Percentiles rank a stretch among this genome's conserved stretches.
phyloP scores from a whole-genome alignment of 2,113 vertebrate species.

The Bettongia penicillata region DNA sequence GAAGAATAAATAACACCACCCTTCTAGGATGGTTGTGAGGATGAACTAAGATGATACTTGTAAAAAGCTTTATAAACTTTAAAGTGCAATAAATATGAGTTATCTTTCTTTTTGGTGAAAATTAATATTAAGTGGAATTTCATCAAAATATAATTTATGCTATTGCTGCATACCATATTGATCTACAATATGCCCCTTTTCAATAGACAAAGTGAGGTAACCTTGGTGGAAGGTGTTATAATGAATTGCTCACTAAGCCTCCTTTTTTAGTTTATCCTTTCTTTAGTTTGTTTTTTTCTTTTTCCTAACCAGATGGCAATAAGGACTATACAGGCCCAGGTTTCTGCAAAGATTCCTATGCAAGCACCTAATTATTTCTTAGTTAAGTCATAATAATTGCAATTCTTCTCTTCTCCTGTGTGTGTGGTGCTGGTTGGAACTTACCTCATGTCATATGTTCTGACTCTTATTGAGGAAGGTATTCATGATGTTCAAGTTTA shows the following conservation, averaged over 20 bases:
- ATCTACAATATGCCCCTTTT: neutral
- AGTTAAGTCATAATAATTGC: neutral
- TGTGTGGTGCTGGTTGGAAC: neutral
- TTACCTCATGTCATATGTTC: neutral
- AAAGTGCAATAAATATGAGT: neutral
- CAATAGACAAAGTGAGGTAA: neutral
- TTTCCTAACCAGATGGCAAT: neutral
- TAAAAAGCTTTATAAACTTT: neutral
- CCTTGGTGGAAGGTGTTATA: neutral
- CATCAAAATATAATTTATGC: neutral
- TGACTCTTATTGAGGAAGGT: neutral
- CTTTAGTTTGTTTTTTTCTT: neutral
- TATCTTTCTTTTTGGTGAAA: neutral
- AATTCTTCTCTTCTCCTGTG: no score
- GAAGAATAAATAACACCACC: neutral
- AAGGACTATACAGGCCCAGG: neutral
- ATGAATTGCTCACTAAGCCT: neutral
- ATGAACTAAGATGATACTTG: neutral
- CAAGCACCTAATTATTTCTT: neutral
- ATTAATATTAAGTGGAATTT: neutral
- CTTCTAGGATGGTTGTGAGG: neutral
- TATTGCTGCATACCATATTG: neutral
- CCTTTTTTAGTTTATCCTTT: neutral
- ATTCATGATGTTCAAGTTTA: neutral
- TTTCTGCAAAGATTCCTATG: neutral